Conservation (phyloP, 2,797 vertebrate genomes). For the Micromesistius poutassou region DNA sequence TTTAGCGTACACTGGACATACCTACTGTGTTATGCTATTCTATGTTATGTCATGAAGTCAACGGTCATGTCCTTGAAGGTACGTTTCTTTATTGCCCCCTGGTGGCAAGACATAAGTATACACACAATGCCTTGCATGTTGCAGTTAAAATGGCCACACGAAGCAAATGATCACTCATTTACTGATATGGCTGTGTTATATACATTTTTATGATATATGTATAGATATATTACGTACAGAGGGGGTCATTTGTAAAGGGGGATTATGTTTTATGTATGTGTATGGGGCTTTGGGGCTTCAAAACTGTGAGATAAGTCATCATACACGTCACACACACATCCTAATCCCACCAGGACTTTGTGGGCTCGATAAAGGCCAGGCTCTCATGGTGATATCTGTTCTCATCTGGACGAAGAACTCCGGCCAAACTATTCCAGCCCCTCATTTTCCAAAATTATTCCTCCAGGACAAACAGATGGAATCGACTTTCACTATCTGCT, state of each 20-base stretch:
- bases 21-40: not conserved
- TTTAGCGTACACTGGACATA: not conserved
- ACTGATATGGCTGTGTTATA: not conserved
- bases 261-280: not conserved
- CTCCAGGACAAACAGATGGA: slow-evolving; percentile 55
- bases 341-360: not conserved
- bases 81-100: slow-evolving; percentile 33
- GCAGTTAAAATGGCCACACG: too few relatives aligned
- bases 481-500: slow-evolving; percentile 46
- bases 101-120: slow-evolving; percentile 10
- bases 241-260: not conserved
- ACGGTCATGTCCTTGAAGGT: not conserved
- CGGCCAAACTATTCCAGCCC: slow-evolving; percentile 45
- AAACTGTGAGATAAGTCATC: not conserved
- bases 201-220: not conserved
- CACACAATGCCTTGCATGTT: not conserved
- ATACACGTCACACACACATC: not conserved
- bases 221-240: not conserved
- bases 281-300: not conserved
- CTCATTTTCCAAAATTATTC: slow-evolving; percentile 53
- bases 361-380: not conserved
- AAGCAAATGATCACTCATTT: not conserved
- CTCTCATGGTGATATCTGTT: slow-evolving; percentile 10
- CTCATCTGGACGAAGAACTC: slow-evolving; percentile 36
- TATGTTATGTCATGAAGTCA: not conserved